These are phyloP conservation scores for Pseudocheirus occidentalis DNA, from an alignment of 2,797 vertebrate species.

Conservation along the genomic window DNA sequence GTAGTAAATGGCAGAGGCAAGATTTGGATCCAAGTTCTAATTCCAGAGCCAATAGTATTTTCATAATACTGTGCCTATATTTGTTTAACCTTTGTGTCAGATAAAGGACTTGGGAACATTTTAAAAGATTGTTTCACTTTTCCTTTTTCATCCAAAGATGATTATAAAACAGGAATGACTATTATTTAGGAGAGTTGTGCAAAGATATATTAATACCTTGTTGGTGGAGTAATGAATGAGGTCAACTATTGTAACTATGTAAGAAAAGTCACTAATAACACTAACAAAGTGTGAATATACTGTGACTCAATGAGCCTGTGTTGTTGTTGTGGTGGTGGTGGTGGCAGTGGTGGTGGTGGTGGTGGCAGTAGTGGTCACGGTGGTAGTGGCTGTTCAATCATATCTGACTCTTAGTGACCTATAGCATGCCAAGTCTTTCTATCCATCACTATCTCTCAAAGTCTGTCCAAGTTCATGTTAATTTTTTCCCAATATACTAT, in stretches of 20 bases:
- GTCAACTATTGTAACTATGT: background rate
- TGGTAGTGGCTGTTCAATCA: background rate
- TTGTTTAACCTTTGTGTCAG: no score
- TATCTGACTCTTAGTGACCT: background rate
- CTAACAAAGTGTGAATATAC: background rate
- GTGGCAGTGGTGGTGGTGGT: background rate
- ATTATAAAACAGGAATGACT: background rate
- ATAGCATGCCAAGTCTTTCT: background rate
- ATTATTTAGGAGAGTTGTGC: background rate
- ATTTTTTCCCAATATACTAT: background rate
- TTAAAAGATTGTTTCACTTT: background rate
- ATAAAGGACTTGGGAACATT: background rate
- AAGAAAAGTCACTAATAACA: background rate
- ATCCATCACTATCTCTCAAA: background rate
- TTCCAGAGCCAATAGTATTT: background rate
- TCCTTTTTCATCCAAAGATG: background rate
- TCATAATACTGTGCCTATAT: background rate
- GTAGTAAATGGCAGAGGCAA: background rate
- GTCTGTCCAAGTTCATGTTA: background rate
- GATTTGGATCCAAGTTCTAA: background rate
- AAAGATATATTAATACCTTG: background rate
- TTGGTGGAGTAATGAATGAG: background rate
- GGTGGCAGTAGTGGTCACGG: accelerated
- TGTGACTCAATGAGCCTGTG: background rate
- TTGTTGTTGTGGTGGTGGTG: background rate